phyloP scores from a whole-genome alignment of 1,140 invertebrate genomes.

The Onthophagus taurus region DNA sequence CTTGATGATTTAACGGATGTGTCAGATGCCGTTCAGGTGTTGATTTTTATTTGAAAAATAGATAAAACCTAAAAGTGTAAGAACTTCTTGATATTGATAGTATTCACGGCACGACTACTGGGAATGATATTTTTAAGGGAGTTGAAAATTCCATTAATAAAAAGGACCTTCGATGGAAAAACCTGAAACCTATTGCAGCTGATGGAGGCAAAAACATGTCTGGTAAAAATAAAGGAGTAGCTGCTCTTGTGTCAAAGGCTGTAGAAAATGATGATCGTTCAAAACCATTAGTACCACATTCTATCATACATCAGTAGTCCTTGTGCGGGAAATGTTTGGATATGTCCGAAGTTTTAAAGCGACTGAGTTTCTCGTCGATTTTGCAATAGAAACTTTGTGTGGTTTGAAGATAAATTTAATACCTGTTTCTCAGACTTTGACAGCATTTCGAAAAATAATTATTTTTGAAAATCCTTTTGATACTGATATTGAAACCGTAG shows the following conservation, averaged over 20 bases:
- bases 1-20: no score
- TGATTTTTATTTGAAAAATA: no score
- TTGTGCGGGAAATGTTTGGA: slow-evolving; percentile 27
- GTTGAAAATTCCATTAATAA: slow-evolving; percentile 28
- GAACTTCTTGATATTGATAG: no score
- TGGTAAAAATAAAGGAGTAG: slow-evolving; percentile 28
- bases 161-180: slow-evolving; percentile 20
- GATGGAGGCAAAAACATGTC: no score
- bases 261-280: slow-evolving; percentile 25
- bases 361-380: slow-evolving; percentile 8
- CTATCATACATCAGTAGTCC: slow-evolving; percentile 21
- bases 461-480: no score
- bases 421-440: no score
- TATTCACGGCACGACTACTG: slow-evolving; percentile 19
- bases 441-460: no score
- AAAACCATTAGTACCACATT: slow-evolving; percentile 22
- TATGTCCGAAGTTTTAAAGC: slow-evolving; percentile 27
- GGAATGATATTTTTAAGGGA: slow-evolving; percentile 23
- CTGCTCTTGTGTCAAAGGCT: slow-evolving; percentile 24
- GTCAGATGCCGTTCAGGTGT: no score
- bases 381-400: neutral
- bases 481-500: no score
- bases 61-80: no score
- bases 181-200: slow-evolving; percentile 17
- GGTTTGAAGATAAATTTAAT: neutral